Base-by-base conservation (phyloP, 2,888 invertebrate genomes). In the Caenorhabditis macrosperma region DNA sequence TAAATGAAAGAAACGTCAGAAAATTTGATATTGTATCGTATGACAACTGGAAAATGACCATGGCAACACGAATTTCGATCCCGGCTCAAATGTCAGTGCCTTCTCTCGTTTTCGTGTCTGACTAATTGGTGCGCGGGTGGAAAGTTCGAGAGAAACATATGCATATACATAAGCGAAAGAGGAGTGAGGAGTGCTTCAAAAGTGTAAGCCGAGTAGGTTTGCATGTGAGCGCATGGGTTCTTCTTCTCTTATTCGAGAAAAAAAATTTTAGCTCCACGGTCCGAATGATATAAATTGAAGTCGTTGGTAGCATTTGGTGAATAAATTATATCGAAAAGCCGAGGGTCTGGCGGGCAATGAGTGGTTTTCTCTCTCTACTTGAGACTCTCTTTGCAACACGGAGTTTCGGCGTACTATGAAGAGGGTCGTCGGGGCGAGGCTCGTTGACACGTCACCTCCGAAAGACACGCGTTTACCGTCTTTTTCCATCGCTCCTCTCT, bases 21-120 rank as follows among this genome's bases (percentile, higher is more conserved):
- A 64, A 72, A 72, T 72, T 48, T 28, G 72, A 72, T 64, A 46
- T 57, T 57, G 57, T 57, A 50, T 74, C 55, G 72, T 38, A 72
- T 72, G 26, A 48, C 72, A 20, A n/a, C n/a, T n/a, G n/a, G n/a
- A n/a, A n/a, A n/a, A 12, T 22, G 24, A 41, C 55, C 59, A 48
- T 75, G 48, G 75, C 66, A 75, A 67, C 67, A 22, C 15, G 44
- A 44, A 60, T 61, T 60, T 15, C 28, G 54, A 44, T 38, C 17
- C 33, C 35, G 20, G 12, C 44, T 71, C 69, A 41, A 30, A 71
- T 71, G 52, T 71, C 69, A 28, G n/a, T n/a, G n/a, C 35, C 15
- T 41, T 44, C 41, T 30, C 30, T 50, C 52, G 52, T 71, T 61
- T 71, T 54, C 61, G 30, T 48, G 48, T 69, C 69, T 52, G 60